Evolutionary conservation across 1,140 invertebrate species (phyloP).

Genomic region (Chironomus striatipennis): DNA sequence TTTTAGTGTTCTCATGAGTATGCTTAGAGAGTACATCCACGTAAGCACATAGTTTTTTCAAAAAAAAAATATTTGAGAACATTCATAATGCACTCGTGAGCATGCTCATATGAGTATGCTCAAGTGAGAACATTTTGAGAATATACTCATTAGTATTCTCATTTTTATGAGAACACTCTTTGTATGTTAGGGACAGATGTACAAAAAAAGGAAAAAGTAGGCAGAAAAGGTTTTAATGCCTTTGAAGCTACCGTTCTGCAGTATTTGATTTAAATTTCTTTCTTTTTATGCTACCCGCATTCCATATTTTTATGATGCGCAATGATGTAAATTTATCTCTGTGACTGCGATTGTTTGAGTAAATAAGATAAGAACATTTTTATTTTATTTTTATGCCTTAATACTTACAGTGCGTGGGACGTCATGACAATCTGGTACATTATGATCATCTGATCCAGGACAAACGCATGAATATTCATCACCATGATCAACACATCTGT

Average conservation of each 20-base stretch:
- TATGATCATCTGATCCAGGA: conserved; percentile 50
- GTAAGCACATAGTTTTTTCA: too few species aligned
- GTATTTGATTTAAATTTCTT: conserved; percentile 3
- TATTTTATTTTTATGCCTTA: neutral
- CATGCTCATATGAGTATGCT: too few species aligned
- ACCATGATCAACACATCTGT: conserved; percentile 56
- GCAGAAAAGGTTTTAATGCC: neutral
- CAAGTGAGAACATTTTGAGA: too few species aligned
- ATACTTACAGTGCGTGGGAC: conserved; percentile 44
- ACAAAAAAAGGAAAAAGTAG: neutral
- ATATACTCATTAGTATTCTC: too few species aligned
- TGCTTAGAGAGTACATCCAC: too few species aligned
- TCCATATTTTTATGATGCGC: neutral
- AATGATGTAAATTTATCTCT: too few species aligned
- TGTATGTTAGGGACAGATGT: too few species aligned
- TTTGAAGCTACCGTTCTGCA: conserved; percentile 10
- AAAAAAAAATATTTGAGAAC: too few species aligned
- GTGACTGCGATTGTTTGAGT: too few species aligned
- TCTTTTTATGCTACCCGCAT: neutral
- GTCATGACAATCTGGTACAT: conserved; percentile 53
- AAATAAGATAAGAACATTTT: neutral
- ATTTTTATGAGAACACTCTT: too few species aligned
- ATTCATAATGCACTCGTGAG: too few species aligned
- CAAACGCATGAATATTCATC: conserved; percentile 66
- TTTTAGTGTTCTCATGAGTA: too few species aligned